These are phyloP conservation scores for Monopis laevigella DNA, from an alignment of 2,888 invertebrate species.

Conservation along the genomic window DNA sequence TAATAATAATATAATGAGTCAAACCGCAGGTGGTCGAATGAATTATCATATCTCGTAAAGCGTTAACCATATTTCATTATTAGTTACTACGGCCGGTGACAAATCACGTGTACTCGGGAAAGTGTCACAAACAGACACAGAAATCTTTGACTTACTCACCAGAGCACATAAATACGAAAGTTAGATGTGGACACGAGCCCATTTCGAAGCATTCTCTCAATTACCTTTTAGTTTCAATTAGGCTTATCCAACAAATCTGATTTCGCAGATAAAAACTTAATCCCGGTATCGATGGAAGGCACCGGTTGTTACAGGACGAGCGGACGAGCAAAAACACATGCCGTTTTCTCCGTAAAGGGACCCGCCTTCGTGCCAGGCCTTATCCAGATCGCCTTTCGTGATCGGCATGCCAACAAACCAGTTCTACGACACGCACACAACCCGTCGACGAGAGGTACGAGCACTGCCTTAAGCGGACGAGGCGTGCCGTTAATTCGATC, in stretches of 20 bases:
- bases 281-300: constrained; percentile 3
- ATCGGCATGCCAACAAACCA: constrained; percentile 49
- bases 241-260: neutral
- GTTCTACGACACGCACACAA: constrained; percentile 30
- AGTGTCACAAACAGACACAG: neutral
- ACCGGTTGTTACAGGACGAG: constrained; percentile 2
- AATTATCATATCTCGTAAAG: constrained; percentile 8
- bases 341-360: constrained; percentile 49
- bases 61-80: constrained; percentile 1
- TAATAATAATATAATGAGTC: constrained; percentile 4
- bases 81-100: constrained; percentile 3
- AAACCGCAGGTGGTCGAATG: constrained; percentile 9
- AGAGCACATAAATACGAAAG: neutral
- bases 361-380: constrained; percentile 32
- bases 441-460: constrained; percentile 22
- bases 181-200: too few relatives aligned
- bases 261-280: neutral
- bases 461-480: constrained; percentile 4
- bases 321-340: constrained; percentile 38
- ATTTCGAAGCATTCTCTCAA: too few relatives aligned
- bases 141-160: neutral
- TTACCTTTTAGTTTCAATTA: neutral
- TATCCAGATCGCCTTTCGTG: constrained; percentile 22
- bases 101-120: constrained; percentile 7
- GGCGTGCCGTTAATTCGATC: constrained; percentile 9